Percentiles rank a stretch among this genome's conserved stretches.
These are phyloP conservation scores for Dendrolimus pini DNA, from an alignment of 2,888 invertebrate genomes.

Conservation along the genomic window DNA sequence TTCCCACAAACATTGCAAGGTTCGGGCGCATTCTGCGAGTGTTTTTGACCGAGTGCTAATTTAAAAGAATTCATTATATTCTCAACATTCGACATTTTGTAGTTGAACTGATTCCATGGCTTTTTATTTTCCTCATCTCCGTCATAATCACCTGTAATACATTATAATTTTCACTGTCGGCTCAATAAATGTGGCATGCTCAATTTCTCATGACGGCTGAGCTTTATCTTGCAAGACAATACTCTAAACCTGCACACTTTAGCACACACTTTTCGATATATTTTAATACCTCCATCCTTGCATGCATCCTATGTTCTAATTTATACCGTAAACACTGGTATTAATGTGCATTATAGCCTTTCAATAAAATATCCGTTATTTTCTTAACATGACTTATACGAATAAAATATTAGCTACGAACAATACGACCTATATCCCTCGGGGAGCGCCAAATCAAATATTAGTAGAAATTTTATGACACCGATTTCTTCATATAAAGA, in stretches of 20 bases:
- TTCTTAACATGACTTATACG: slow-evolving; percentile 3
- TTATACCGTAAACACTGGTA: not conserved
- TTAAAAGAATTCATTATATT: slow-evolving; percentile 57
- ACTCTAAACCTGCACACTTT: slow-evolving; percentile 15
- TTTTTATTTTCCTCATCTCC: slow-evolving; percentile 67
- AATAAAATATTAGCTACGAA: slow-evolving; percentile 12
- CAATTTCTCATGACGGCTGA: slow-evolving; percentile 16
- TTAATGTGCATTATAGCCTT: not conserved
- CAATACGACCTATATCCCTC: slow-evolving; percentile 56
- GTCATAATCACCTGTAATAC: slow-evolving; percentile 67
- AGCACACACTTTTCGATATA: slow-evolving; percentile 4
- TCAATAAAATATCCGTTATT: not conserved
- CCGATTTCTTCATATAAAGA: slow-evolving; percentile 63
- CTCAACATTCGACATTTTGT: slow-evolving; percentile 52
- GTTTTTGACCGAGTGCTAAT: slow-evolving; percentile 43
- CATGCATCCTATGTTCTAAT: slow-evolving; percentile 35
- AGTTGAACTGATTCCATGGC: slow-evolving; percentile 52
- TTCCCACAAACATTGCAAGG: slow-evolving; percentile 80
- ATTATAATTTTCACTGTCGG: slow-evolving; percentile 45
- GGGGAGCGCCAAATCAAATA: slow-evolving; percentile 70
- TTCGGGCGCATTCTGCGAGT: slow-evolving; percentile 52
- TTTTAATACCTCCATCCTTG: slow-evolving; percentile 15
- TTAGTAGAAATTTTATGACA: slow-evolving; percentile 46
- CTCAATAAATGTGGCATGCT: slow-evolving; percentile 32
- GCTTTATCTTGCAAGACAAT: slow-evolving; percentile 13